Base-by-base conservation (phyloP, 2,888 invertebrate genomes). In the Aethes cnicana region DNA sequence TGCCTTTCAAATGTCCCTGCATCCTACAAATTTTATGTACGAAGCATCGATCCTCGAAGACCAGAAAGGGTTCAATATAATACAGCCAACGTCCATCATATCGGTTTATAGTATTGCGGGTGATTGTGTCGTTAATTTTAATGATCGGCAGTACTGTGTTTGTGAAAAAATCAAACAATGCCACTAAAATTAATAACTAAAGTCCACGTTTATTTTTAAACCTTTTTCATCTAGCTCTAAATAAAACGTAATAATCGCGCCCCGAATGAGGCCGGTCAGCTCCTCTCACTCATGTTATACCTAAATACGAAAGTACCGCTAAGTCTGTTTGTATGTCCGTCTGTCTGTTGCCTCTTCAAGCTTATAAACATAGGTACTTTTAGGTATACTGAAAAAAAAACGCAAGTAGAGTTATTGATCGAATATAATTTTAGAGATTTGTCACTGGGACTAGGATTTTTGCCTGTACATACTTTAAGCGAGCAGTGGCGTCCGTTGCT, bases 1-100 rank as follows among this genome's bases (percentile, higher is more conserved):
- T 25, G 90, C 92, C 53, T 85, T 95, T 54, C 82, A 91, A 53
- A 92, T 94, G 6, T 69, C 75, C 1, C n/a, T n/a, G n/a, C n/a
- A n/a, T n/a, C 95, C 95, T 0, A 93, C 92, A 3, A 78, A 90
- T 36, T 93, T 94, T 0, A 84, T 90, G 21, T 95, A 92, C 62
- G 95, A 95, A 77, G 91, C 92, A 1, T 93, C 94, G 0, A 84
- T 95, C 5, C 77, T 86, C 17, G 79, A 85, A 52, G 62, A 73
- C 33, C 72, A 64, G 2, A 66, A 73, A 7, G 66, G 72, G 35
- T 88, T 91, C 36, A 70, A 77, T 52, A 64, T 93, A 33, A 72
- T 91, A 14, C 90, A 91, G 2, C 89, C 90, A 17, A 88, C 93
- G 11, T 92, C 92, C 66, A 68, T 69, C 2, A 72, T 81, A 52